Conservation (phyloP, 1,140 invertebrate genomes). For the Aphelenchoides avenae region DNA sequence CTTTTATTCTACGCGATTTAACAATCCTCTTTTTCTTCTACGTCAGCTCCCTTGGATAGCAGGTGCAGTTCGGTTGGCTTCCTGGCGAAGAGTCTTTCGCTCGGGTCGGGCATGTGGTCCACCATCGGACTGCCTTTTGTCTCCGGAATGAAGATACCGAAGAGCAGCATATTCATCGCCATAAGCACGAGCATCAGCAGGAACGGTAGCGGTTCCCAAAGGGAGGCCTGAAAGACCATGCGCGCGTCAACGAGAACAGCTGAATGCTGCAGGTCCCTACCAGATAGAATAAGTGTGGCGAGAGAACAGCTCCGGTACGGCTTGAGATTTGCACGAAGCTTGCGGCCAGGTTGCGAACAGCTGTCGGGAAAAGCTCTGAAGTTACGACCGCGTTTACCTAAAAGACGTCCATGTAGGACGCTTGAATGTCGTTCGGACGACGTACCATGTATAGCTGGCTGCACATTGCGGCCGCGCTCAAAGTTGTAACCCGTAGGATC, state of each 20-base stretch:
- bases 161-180: slow-evolving; percentile 30
- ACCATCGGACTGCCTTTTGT: slow-evolving; percentile 38
- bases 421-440: no score
- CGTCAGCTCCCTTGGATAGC: no score
- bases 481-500: neutral
- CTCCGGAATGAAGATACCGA: slow-evolving; percentile 39
- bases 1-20: no score
- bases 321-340: slow-evolving; percentile 41
- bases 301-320: slow-evolving; percentile 33
- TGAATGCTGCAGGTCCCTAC: no score
- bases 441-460: slow-evolving; percentile 41
- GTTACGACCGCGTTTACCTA: slow-evolving; percentile 36
- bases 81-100: slow-evolving; percentile 14
- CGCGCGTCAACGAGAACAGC: neutral
- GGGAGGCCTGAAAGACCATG: slow-evolving; percentile 32
- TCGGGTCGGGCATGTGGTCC: slow-evolving; percentile 37
- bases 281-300: slow-evolving; percentile 43
- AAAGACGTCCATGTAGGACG: no score
- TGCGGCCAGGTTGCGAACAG: slow-evolving; percentile 36
- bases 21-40: no score
- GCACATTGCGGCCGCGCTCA: slow-evolving; percentile 22
- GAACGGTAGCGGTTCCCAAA: slow-evolving; percentile 47
- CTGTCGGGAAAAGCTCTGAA: slow-evolving; percentile 40
- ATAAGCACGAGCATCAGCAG: slow-evolving; percentile 42
- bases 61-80: slow-evolving; percentile 6